These are phyloP conservation scores for Karalla daura DNA, from an alignment of 2,797 vertebrate species.

Conservation along the genomic window DNA sequence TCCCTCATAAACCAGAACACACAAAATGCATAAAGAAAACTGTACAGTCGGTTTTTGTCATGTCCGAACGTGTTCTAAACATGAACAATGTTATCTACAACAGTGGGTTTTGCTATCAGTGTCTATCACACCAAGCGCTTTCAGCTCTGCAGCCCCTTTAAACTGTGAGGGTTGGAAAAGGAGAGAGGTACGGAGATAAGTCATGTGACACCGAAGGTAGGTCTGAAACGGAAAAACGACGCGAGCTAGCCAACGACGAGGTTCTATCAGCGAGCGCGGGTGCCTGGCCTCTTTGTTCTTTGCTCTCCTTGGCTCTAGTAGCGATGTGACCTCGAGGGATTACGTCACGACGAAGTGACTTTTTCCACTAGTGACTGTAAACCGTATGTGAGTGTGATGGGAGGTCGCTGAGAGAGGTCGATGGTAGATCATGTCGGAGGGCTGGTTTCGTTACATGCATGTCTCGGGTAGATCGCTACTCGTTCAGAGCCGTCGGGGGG, in stretches of 20 bases:
- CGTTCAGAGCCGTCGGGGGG: conserved; percentile 24
- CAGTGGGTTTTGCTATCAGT: conserved; percentile 79
- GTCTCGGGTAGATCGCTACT: conserved; percentile 41
- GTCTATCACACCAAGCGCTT: conserved; percentile 76
- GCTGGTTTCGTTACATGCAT: conserved; percentile 67
- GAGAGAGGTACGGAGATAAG: conserved; percentile 60
- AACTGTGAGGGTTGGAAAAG: conserved; percentile 50
- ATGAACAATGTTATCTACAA: conserved; percentile 84
- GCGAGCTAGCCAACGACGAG: conserved; percentile 58
- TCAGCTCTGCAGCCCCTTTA: conserved; percentile 67
- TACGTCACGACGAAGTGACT: conserved; percentile 55
- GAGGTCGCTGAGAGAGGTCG: too few relatives aligned
- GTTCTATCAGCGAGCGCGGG: conserved; percentile 53
- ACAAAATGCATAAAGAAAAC: conserved; percentile 85
- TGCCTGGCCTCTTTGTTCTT: conserved; percentile 64
- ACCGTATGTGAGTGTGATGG: conserved; percentile 53
- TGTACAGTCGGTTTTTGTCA: conserved; percentile 81
- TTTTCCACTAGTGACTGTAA: conserved; percentile 64
- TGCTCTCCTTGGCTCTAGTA: conserved; percentile 68
- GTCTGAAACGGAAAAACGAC: conserved; percentile 67
- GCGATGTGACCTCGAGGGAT: conserved; percentile 52
- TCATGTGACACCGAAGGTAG: conserved; percentile 68
- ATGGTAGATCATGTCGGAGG: conserved; percentile 43
- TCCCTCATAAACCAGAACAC: conserved; percentile 85
- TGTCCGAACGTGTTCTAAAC: conserved; percentile 80